These are phyloP conservation scores for Epistrophe grossulariae DNA, from an alignment of 2,888 invertebrate species.

Conservation along the genomic window DNA sequence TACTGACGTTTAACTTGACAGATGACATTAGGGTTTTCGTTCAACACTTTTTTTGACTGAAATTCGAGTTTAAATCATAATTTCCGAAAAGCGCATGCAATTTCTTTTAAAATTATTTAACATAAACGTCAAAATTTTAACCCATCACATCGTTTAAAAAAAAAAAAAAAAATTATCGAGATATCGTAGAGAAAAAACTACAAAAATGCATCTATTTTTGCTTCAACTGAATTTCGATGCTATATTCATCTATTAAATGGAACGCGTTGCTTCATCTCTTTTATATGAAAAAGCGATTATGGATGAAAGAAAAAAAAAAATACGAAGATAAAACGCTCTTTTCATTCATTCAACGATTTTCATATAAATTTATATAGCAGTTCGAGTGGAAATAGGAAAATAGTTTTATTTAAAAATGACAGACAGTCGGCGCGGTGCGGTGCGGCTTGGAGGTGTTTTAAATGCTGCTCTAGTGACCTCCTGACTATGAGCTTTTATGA, in stretches of 20 bases:
- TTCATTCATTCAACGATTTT: constrained; percentile 53
- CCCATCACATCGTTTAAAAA: not conserved
- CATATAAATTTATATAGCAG: constrained; percentile 27
- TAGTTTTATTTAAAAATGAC: constrained; percentile 55
- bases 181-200: too few relatives aligned
- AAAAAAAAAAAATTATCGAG: not conserved
- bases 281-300: constrained; percentile 60
- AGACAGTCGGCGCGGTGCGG: constrained; percentile 38
- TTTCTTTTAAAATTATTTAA: not conserved
- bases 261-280: constrained; percentile 33
- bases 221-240: not conserved
- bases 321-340: constrained; percentile 27
- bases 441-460: not conserved
- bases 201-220: constrained; percentile 15
- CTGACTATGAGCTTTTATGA: constrained; percentile 3
- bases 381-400: constrained; percentile 64
- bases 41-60: not conserved
- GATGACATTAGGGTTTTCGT: not conserved
- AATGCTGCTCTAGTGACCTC: constrained; percentile 60
- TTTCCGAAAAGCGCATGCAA: not conserved
- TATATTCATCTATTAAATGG: constrained; percentile 53
- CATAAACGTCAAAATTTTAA: not conserved
- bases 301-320: constrained; percentile 13
- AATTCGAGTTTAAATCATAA: not conserved
- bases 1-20: not conserved